Conservation (phyloP, 2,797 vertebrate species). For the Morus bassanus region DNA sequence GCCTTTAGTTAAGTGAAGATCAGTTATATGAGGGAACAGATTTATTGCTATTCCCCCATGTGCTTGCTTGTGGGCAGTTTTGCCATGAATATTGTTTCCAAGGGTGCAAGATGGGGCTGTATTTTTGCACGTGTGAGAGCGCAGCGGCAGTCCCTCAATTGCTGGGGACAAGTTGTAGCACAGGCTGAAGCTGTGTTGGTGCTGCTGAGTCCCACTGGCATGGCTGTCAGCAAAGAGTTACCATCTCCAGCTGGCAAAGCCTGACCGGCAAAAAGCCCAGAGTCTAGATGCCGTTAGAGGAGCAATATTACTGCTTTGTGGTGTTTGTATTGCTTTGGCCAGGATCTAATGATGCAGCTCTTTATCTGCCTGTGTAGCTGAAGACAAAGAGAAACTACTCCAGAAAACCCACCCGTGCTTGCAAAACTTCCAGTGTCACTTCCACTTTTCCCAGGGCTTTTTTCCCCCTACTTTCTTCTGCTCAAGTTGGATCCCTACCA, state of each 20-base stretch:
- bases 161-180: rapidly evolving
- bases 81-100: not conserved
- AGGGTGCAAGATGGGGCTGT: not conserved
- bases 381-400: not conserved
- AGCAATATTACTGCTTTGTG: not conserved
- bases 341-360: not conserved
- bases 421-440: not conserved
- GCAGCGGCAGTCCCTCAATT: rapidly evolving
- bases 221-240: not conserved
- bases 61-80: not conserved
- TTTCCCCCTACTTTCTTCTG: rapidly evolving
- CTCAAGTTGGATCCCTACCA: not conserved
- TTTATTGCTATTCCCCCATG: not conserved
- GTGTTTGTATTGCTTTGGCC: not conserved
- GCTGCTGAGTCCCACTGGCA: not conserved
- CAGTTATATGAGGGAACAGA: not conserved
- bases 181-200: not conserved
- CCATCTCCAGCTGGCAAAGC: not conserved
- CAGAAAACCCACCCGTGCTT: not conserved
- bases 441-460: not conserved
- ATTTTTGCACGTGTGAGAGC: rapidly evolving
- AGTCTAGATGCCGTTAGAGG: not conserved
- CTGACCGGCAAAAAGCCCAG: not conserved
- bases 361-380: not conserved
- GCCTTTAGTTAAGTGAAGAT: not conserved